Conservation (phyloP, 2,888 invertebrate species). For the Polietes domitor region DNA sequence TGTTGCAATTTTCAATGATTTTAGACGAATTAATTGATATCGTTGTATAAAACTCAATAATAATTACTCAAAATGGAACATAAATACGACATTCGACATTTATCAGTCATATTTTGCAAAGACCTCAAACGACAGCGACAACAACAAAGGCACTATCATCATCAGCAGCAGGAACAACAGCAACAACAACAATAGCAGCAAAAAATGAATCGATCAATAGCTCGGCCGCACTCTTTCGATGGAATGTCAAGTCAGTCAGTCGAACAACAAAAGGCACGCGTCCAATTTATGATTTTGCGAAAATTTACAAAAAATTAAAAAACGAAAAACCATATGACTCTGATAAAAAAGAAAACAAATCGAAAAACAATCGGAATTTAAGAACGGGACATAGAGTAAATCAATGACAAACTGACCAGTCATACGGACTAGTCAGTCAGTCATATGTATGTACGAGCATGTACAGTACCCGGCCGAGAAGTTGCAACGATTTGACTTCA, state of each 20-base stretch:
- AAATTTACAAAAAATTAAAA: no score
- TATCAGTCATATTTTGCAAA: slow-evolving; percentile 50
- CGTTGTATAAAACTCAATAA: slow-evolving; percentile 42
- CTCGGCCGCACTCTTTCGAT: background rate
- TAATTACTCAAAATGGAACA: slow-evolving; percentile 37
- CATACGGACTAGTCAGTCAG: background rate
- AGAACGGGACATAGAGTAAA: slow-evolving; percentile 15
- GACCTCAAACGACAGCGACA: slow-evolving; percentile 21
- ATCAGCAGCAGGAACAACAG: slow-evolving; percentile 31
- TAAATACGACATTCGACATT: slow-evolving; percentile 31
- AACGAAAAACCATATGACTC: slow-evolving; percentile 56
- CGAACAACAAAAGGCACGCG: slow-evolving; percentile 44
- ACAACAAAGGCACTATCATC: background rate
- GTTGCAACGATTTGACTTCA: background rate
- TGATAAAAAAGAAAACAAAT: slow-evolving; percentile 36
- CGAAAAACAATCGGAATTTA: slow-evolving; percentile 22
- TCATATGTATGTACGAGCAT: background rate
- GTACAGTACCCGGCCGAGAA: background rate
- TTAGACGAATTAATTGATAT: slow-evolving; percentile 42
- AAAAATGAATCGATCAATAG: background rate
- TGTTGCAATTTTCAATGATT: background rate
- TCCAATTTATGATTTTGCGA: slow-evolving; percentile 42
- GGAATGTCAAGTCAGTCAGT: background rate
- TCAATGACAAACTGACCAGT: background rate
- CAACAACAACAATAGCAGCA: background rate